Base-by-base conservation (phyloP, 2,888 invertebrate genomes). In the Buathra laborator region DNA sequence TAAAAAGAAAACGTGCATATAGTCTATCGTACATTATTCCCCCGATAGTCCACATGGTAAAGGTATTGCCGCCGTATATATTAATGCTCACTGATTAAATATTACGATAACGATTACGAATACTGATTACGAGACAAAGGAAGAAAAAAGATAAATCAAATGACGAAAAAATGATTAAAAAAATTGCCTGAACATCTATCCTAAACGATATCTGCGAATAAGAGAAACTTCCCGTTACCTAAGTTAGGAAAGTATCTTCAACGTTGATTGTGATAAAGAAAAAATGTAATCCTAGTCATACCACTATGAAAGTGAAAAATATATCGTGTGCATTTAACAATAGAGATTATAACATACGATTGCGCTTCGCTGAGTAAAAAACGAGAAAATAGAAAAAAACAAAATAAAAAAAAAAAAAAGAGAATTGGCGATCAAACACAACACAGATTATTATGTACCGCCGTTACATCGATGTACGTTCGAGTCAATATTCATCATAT, bases 261-360 rank as follows among this genome's bases (percentile, higher is more conserved):
- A 67, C 85, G 85, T 85, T 82, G 79, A 85, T 85, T 82, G 85
- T 85, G 85, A 85, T 85, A 85, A 85, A 37, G 6, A 37, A 37
- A 37, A 37, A 78, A 62, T 76, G 48, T 82, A 80, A 85, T 80
- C 75, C 71, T 82, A 82, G 82, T 80, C 67, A 37, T 68, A 70
- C n/a, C 19, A 66, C 51, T 82, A 71, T 72, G 48, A 64, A 79
- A 70, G 74, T 83, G 70, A 71, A 70, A 53, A 59, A 67, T 77
- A 32, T 75, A 75, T 83, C 70, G 68, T 70, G 83, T 70, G 68
- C 70, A 62, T 19, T 75, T 24, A 81, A 66, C 37, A 62, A 67
- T 68, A 75, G 62, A 76, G 12, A 29, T 14, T 76, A 62, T 64
- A 32, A 56, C n/a, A 29, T 14, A 68, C 32, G 24, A 68, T 29